These are phyloP conservation scores for Sylvietta virens DNA, from an alignment of 2,113 vertebrate species.

Conservation along the genomic window DNA sequence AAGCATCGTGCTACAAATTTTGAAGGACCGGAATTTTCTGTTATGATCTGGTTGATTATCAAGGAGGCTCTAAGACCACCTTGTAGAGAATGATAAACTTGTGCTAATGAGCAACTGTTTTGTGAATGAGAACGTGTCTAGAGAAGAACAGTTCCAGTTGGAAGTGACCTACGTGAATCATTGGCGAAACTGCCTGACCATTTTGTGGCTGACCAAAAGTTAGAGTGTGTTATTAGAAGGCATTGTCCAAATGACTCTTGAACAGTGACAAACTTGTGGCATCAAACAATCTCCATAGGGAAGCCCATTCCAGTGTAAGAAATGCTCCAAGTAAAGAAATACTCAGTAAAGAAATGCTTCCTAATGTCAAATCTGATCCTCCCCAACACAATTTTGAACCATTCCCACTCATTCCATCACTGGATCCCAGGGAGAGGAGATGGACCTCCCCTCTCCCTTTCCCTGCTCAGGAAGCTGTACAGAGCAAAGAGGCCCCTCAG, in stretches of 20 bases:
- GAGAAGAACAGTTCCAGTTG: neutral
- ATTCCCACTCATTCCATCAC: accelerated
- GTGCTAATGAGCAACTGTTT: neutral
- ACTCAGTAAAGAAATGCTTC: neutral
- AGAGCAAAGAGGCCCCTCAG: neutral
- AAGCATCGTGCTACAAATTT: neutral
- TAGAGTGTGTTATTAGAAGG: neutral
- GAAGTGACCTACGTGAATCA: neutral
- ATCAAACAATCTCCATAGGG: neutral
- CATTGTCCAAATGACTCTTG: neutral
- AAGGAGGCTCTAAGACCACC: neutral
- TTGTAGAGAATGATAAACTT: neutral
- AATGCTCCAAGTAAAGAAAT: too few relatives aligned
- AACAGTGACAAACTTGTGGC: accelerated
- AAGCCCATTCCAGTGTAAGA: neutral
- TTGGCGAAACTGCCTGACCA: neutral
- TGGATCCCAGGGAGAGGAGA: neutral
- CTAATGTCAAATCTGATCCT: neutral
- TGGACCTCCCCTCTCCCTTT: neutral
- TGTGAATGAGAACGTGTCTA: neutral
- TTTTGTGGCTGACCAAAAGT: neutral
- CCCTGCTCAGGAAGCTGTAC: neutral
- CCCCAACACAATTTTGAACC: accelerated
- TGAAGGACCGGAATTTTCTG: neutral
- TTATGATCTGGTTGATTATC: neutral